A percentile compares a stretch with the other conserved stretches of the same genome.
Evolutionary conservation across 1,140 invertebrate genomes (phyloP).

Genomic region (Cotesia typhae): DNA sequence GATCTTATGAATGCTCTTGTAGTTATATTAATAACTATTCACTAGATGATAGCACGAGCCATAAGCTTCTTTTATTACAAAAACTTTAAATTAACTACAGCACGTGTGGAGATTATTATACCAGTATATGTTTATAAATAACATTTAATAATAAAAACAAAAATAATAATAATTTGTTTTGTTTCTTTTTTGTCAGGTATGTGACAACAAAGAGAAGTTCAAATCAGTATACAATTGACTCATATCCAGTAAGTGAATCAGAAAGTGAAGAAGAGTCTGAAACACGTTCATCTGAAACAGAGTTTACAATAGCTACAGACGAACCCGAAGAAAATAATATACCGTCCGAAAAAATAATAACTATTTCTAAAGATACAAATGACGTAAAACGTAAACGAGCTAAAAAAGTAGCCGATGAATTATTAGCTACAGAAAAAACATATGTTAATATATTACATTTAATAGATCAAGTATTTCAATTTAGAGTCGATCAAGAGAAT

Average conservation of each 20-base stretch:
- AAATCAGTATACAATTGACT: constrained; percentile 49
- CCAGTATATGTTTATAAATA: background rate
- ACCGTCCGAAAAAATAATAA: constrained; percentile 42
- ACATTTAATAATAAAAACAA: background rate
- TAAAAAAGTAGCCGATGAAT: constrained; percentile 73
- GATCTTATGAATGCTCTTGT: too few relatives aligned
- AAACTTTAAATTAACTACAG: too few relatives aligned
- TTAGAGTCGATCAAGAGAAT: constrained; percentile 64
- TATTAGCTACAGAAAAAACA: constrained; percentile 75
- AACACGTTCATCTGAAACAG: constrained; percentile 54
- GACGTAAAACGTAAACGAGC: constrained; percentile 61
- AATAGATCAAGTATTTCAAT: constrained; percentile 75
- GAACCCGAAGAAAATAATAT: constrained; percentile 14
- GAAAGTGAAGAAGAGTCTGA: constrained; percentile 64
- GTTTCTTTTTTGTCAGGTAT: constrained; percentile 49
- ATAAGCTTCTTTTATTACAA: too few relatives aligned
- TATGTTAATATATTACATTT: constrained; percentile 77
- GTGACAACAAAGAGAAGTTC: constrained; percentile 53
- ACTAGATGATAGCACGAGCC: too few relatives aligned
- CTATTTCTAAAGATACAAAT: constrained; percentile 37
- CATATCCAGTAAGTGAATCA: constrained; percentile 61
- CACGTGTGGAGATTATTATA: too few relatives aligned
- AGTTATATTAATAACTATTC: too few relatives aligned
- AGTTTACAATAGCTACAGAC: constrained; percentile 4
- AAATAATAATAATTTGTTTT: background rate